Evolutionary conservation across 2,113 vertebrate species (phyloP).

Genomic region (Arizona elegans): DNA sequence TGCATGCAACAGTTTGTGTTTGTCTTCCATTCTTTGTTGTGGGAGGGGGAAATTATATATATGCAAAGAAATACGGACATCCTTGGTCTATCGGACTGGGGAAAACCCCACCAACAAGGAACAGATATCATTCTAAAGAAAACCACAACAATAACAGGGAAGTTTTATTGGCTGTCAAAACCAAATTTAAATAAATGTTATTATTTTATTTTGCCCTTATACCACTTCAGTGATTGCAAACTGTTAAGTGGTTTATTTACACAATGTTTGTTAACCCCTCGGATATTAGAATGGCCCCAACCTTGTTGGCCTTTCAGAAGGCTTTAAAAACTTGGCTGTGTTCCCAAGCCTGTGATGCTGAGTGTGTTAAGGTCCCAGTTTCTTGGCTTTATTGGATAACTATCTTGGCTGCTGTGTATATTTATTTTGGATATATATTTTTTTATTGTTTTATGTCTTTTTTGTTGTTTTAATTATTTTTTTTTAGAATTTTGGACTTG

Average conservation of each 20-base stretch:
- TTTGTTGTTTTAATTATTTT: neutral
- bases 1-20: neutral
- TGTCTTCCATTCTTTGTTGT: neutral
- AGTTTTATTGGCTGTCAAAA: neutral
- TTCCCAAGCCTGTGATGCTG: neutral
- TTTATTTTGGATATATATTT: neutral
- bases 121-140: neutral
- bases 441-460: neutral
- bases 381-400: neutral
- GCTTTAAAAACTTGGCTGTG: neutral
- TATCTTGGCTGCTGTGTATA: neutral
- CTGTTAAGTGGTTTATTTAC: neutral
- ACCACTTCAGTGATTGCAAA: neutral
- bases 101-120: neutral
- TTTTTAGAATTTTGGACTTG: neutral
- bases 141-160: neutral
- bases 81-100: neutral
- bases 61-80: neutral
- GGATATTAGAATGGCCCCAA: neutral
- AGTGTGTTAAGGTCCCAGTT: neutral
- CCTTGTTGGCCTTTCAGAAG: neutral
- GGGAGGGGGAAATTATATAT: neutral
- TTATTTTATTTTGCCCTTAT: neutral
- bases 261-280: neutral
- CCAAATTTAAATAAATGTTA: neutral